Evolutionary conservation across 2,797 vertebrate species (phyloP).

Genomic region (Sylvilagus floridanus): DNA sequence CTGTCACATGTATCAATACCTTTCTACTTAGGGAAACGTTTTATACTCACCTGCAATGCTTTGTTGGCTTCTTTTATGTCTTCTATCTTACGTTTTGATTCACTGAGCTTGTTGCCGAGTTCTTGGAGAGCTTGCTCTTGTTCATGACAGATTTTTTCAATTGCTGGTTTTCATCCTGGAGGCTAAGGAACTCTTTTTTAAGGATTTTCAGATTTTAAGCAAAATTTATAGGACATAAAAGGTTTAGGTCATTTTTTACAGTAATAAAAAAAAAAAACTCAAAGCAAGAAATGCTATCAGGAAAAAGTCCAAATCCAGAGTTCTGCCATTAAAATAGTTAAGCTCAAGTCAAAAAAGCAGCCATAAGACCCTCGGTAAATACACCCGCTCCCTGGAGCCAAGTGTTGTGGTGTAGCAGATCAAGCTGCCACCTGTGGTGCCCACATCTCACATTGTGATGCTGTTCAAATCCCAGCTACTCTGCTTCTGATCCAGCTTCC

Average conservation of each 20-base stretch:
- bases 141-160: constrained; percentile 94
- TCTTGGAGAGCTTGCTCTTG: constrained; percentile 97
- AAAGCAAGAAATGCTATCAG: background rate
- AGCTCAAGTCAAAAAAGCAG: background rate
- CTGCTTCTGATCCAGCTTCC: too few species aligned
- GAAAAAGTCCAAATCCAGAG: background rate
- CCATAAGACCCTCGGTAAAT: background rate
- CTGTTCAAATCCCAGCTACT: too few species aligned
- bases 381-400: too few species aligned
- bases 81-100: constrained; percentile 98
- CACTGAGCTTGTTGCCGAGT: constrained; percentile 97
- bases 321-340: background rate
- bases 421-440: too few species aligned
- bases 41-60: constrained; percentile 93
- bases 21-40: background rate
- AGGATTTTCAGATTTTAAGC: background rate
- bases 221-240: background rate
- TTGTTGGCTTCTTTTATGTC: constrained; percentile 99
- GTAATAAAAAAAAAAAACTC: background rate
- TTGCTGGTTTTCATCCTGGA: constrained; percentile 96
- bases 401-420: too few species aligned
- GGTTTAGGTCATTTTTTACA: background rate
- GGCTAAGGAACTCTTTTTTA: constrained; percentile 96
- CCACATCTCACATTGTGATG: too few species aligned
- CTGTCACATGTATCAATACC: background rate